Percentiles rank a stretch among this genome's conserved stretches.
Evolutionary conservation across 2,888 invertebrate genomes (phyloP).

Genomic region (Sisyra nigra): DNA sequence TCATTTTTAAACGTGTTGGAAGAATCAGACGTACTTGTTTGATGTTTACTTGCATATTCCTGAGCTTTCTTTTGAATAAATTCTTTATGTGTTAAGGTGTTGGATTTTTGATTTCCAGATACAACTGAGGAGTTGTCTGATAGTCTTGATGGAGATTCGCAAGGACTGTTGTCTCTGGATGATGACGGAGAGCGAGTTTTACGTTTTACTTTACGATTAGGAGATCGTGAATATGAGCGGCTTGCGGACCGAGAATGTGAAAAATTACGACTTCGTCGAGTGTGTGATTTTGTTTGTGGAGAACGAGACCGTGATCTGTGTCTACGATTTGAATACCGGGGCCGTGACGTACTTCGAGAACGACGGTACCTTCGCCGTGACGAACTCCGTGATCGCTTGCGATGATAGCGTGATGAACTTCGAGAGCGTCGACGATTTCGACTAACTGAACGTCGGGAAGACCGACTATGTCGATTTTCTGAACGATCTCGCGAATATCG

Average conservation of each 20-base stretch:
- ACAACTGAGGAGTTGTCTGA: conserved; percentile 3
- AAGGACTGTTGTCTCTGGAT: no score
- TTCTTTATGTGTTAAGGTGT: conserved; percentile 8
- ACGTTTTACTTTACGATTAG: conserved; percentile 4
- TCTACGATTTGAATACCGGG: conserved; percentile 10
- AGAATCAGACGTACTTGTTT: conserved; percentile 8
- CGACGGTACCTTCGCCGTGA: conserved; percentile 9
- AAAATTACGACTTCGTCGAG: conserved; percentile 9
- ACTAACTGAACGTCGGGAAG: neutral
- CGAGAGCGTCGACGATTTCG: conserved; percentile 1
- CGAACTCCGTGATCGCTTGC: conserved; percentile 13
- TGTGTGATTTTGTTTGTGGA: conserved; percentile 4
- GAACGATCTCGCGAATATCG: neutral
- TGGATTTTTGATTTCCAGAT: conserved; percentile 12
- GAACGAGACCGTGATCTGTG: neutral
- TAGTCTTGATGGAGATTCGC: no score
- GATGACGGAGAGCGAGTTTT: conserved; percentile 3
- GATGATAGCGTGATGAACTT: conserved; percentile 9
- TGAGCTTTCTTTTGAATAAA: conserved; percentile 3
- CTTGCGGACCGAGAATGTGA: neutral
- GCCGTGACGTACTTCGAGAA: conserved; percentile 11
- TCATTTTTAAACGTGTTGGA: conserved; percentile 69
- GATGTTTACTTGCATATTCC: neutral
- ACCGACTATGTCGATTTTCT: neutral
- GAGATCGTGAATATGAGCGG: conserved; percentile 7